Percentiles rank a stretch among this genome's conserved stretches.
phyloP scores from a whole-genome alignment of 1,140 invertebrate genomes.

The Aethina tumida region DNA sequence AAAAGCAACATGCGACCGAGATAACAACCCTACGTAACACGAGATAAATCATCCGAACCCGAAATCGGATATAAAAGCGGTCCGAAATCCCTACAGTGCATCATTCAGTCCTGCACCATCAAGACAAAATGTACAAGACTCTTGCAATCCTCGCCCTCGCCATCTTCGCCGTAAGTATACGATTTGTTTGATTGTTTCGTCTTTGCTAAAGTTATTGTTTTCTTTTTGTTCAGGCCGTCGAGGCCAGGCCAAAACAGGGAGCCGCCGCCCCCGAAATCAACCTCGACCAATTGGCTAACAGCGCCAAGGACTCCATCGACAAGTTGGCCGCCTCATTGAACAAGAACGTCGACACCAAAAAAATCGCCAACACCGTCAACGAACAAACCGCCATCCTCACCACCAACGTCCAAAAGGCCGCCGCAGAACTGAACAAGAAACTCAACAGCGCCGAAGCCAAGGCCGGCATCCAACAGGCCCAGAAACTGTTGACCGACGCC shows the following conservation, averaged over 20 bases:
- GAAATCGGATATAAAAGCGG: conserved; percentile 9
- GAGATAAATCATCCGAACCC: conserved; percentile 4
- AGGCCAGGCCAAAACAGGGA: conserved; percentile 11
- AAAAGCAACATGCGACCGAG: too few species aligned
- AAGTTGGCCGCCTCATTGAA: conserved; percentile 18
- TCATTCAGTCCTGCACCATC: not conserved
- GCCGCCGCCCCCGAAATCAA: conserved; percentile 15
- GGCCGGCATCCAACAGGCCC: conserved; percentile 22
- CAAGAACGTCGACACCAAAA: conserved; percentile 21
- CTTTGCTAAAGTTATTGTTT: conserved; percentile 3
- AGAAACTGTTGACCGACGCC: conserved; percentile 20
- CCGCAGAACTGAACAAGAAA: conserved; percentile 23
- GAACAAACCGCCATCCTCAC: conserved; percentile 19
- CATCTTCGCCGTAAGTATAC: not conserved
- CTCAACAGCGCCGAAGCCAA: conserved; percentile 19
- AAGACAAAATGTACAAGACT: not conserved
- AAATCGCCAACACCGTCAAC: conserved; percentile 20
- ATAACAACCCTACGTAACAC: too few species aligned
- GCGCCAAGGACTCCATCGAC: conserved; percentile 19
- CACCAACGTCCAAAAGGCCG: conserved; percentile 19
- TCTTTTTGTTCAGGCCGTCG: conserved; percentile 11
- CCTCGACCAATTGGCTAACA: conserved; percentile 19
- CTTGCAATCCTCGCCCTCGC: not conserved
- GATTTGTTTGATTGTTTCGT: not conserved
- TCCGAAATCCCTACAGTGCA: conserved; percentile 5